Evolutionary conservation across 64 coral and sea anemone genomes (phyloP), one percentile per base, ranked within the genome.

Genomic region (Montipora sp.): DNA sequence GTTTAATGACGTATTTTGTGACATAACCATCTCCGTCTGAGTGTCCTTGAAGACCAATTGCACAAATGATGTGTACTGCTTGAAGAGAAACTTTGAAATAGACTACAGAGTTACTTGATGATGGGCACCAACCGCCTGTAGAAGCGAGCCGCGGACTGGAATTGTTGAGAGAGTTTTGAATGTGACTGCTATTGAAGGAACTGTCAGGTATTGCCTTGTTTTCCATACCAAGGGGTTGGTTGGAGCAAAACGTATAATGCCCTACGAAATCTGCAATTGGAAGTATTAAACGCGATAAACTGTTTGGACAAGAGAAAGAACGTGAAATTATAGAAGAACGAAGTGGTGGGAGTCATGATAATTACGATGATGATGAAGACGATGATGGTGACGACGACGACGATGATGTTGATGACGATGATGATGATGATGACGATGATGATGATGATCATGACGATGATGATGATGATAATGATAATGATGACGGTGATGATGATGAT

Each of bases 171-270:
- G 7, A 12, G 11, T 7, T 43, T 0, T 20, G 36, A 3, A 7
- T 8, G 10, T 75, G 73, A 75, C 23, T 78, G 11, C 5, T 19
- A 49, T 49, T 48, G 13, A 84, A 47, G 1, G 61, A 19, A 11
- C 36, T 70, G 16, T 84, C 82, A 70, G 82, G 82, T 20, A 84
- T 49, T 18, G 82, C 82, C 70, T 21, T 70, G 65, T 84, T 84
- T 49, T 84, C 82, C 18, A 84, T 47, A 18, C 82, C 82, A 8
- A 84, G 45, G 19, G 63, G 63, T 7, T 7, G 14, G 47, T 71
- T 15, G 19, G 65, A 84, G 16, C 82, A 84, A 63, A 5, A 45
- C 22, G 67, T 8, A 59, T 59, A 5, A 24, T 51, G 47, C 82
- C 45, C 18, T 11, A 48, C 11, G 61, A 49, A 84, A 50, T 84